phyloP scores from a whole-genome alignment of 1,140 invertebrate genomes.

The Homarus americanus region DNA sequence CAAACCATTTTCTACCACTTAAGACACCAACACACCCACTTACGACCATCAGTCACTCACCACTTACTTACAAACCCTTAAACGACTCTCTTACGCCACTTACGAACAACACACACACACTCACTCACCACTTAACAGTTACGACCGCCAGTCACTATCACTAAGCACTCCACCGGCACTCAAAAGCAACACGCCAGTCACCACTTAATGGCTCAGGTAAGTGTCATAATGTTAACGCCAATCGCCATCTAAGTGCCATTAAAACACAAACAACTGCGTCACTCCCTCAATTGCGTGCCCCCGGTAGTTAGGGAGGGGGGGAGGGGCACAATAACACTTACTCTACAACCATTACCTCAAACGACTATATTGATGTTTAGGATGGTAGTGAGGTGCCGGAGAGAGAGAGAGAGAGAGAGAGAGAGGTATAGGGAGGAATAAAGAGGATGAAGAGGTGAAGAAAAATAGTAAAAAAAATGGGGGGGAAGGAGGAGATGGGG shows the following conservation, averaged over 20 bases:
- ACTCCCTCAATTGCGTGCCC: not conserved
- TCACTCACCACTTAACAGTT: not conserved
- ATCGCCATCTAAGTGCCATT: constrained; percentile 8
- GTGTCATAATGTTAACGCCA: constrained; percentile 21
- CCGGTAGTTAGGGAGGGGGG: not conserved
- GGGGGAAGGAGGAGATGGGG: too few species aligned
- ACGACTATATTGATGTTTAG: not conserved
- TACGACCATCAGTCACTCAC: too few species aligned
- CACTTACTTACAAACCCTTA: too few species aligned
- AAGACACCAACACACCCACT: too few species aligned
- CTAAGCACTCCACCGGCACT: not conserved
- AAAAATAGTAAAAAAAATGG: not conserved
- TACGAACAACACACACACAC: too few species aligned
- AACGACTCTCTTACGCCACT: not conserved
- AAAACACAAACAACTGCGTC: not conserved
- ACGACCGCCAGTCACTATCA: not conserved
- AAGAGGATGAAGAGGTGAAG: not conserved
- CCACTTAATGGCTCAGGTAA: constrained; percentile 20
- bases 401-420: too few species aligned
- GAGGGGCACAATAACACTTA: constrained; percentile 40
- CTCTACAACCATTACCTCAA: constrained; percentile 14
- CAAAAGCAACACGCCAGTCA: constrained; percentile 19
- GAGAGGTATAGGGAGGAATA: too few species aligned
- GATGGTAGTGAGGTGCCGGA: not conserved
- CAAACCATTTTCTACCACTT: too few species aligned